Conservation (phyloP, 1,140 invertebrate genomes). For the Mylabris phalerata region DNA sequence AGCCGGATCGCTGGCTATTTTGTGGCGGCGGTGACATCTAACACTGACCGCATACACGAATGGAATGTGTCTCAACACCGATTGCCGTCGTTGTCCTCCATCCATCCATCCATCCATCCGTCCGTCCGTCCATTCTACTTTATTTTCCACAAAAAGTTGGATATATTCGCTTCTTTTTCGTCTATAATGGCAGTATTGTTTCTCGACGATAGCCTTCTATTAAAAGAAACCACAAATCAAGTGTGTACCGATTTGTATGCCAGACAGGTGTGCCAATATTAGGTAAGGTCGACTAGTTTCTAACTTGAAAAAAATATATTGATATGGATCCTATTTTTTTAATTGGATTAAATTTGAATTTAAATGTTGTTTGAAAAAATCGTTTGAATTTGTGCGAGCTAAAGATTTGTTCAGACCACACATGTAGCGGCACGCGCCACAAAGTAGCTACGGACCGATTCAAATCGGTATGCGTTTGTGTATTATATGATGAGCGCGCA, state of each 20-base stretch:
- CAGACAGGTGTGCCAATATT: background rate
- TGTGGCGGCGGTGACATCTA: slow-evolving; percentile 26
- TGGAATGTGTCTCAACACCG: slow-evolving; percentile 23
- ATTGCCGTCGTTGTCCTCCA: slow-evolving; percentile 10
- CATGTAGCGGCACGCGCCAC: slow-evolving; percentile 24
- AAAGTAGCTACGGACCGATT: slow-evolving; percentile 2
- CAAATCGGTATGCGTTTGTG: background rate
- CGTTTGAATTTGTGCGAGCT: background rate
- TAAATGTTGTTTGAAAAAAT: background rate
- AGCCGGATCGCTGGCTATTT: slow-evolving; percentile 7
- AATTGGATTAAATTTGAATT: background rate
- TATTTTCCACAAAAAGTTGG: background rate
- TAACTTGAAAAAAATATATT: background rate
- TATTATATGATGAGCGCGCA: background rate
- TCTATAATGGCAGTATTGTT: background rate
- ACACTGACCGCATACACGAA: slow-evolving; percentile 23
- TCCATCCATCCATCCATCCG: slow-evolving; percentile 4
- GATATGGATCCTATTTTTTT: background rate
- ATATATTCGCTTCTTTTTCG: background rate
- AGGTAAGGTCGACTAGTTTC: background rate
- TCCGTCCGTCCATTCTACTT: background rate
- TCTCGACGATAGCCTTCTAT: too few species aligned
- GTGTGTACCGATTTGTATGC: background rate
- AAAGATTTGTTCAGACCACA: slow-evolving; percentile 15
- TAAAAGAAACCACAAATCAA: background rate